These are phyloP conservation scores for Python bivittatus DNA, from an alignment of 2,113 vertebrate genomes.

Conservation along the genomic window DNA sequence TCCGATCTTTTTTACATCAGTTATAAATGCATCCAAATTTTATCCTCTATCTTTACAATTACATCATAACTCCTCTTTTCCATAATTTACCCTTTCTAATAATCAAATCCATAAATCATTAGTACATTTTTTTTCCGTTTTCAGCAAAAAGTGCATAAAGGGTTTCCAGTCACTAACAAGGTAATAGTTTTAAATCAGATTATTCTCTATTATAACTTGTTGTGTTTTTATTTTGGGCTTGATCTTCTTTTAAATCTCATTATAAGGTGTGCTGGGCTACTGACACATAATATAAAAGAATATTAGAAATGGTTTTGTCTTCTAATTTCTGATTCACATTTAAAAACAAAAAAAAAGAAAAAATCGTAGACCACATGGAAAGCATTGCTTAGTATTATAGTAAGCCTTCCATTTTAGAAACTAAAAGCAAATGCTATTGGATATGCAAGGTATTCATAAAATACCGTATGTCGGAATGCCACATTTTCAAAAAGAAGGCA, in stretches of 20 bases:
- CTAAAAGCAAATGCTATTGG: neutral
- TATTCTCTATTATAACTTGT: neutral
- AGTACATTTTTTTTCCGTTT: neutral
- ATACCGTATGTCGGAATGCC: constrained; percentile 33
- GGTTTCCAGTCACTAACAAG: neutral
- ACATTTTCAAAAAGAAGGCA: constrained; percentile 41
- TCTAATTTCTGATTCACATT: neutral
- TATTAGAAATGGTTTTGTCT: neutral
- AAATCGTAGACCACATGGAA: neutral
- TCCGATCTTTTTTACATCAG: neutral
- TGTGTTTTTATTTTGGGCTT: neutral
- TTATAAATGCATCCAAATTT: neutral
- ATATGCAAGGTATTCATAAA: constrained; percentile 14
- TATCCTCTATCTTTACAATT: neutral
- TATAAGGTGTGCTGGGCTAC: neutral
- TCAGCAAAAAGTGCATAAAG: neutral
- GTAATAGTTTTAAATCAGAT: neutral
- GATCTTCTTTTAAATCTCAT: neutral
- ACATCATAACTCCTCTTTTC: neutral
- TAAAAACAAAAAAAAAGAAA: too few species aligned
- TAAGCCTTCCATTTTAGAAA: neutral
- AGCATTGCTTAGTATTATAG: neutral
- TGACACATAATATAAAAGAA: neutral
- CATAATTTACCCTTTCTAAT: neutral
- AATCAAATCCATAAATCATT: neutral